Conservation (phyloP, 2,113 vertebrate genomes). For the Orycteropus afer region DNA sequence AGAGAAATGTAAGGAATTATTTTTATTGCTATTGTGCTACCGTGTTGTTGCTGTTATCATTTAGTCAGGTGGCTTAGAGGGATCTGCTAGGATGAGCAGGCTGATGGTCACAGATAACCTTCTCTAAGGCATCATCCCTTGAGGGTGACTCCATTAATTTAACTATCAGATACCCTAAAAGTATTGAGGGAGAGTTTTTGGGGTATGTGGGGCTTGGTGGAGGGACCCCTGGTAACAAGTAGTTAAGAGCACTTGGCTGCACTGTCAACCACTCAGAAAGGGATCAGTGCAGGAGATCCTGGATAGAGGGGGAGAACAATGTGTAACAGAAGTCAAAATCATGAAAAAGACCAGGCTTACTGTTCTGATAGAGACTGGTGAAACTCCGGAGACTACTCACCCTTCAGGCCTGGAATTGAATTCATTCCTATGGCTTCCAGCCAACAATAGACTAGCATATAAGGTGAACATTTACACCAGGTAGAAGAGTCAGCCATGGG, state of each 20-base stretch:
- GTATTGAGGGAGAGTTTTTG: neutral
- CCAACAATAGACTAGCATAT: too few species aligned
- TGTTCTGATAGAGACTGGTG: too few species aligned
- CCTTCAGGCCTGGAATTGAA: too few species aligned
- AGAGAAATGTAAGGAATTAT: neutral
- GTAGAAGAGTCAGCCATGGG: too few species aligned
- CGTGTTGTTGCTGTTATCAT: neutral
- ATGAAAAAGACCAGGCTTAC: too few species aligned
- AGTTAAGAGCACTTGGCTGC: neutral
- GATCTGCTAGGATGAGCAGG: neutral
- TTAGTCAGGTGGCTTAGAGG: neutral
- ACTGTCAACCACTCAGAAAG: too few species aligned
- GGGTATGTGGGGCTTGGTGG: fast-evolving
- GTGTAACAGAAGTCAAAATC: too few species aligned
- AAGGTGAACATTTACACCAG: too few species aligned
- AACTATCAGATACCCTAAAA: neutral
- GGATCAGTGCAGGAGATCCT: too few species aligned
- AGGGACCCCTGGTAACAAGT: neutral
- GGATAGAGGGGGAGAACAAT: too few species aligned
- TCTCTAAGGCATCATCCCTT: neutral
- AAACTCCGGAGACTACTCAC: too few species aligned
- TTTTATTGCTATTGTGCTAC: neutral
- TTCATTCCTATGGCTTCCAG: too few species aligned
- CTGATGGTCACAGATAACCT: neutral
- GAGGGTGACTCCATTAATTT: neutral